Base-by-base conservation (phyloP, 2,888 invertebrate genomes). In the Syrista parreyssii region DNA sequence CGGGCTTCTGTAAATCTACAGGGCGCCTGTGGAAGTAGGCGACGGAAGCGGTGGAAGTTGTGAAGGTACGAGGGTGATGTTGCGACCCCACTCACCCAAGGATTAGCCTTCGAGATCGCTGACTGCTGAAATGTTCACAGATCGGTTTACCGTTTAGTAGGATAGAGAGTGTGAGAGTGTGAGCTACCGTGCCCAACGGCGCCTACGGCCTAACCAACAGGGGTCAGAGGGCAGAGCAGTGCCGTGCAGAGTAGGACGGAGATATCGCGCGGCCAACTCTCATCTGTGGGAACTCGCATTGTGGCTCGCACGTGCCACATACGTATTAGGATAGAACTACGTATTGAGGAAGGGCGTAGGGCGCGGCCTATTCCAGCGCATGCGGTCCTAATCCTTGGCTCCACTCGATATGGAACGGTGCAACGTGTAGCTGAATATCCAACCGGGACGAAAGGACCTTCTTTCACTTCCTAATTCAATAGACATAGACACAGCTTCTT, bases 271-370 rank as follows among this genome's bases (percentile, higher is more conserved):
- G 80, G 80, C 81, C 83, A 82, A 81, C 84, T 83, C 83, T 81
- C 80, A 82, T 83, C 85, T 90, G 90, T 94, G 94, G 92, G 94
- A 94, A 91, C 88, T 89, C 87, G 91, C 92, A 92, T 94, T 94
- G 91, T 93, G 92, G 91, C 89, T 91, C 93, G 93, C 93, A 93
- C 93, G 89, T 89, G 90, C 93, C 93, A 92, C 92, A 92, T 93
- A 92, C 92, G 87, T 85, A 87, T 93, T 93, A 93, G 93, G 93
- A 81, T 92, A 92, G 79, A 79, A 77, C 77, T 92, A 92, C 92
- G 76, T 77, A 76, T 80, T 84, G 86, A 85, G 84, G 86, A 87
- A 87, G 86, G 85, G 87, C 85, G 81, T 85, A 87, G 88, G 88
- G 88, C 88, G 88, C 88, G 88, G 88, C 87, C 88, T 88, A 88